Base-by-base conservation (phyloP, 2,888 invertebrate genomes). In the Agonum fuliginosum region DNA sequence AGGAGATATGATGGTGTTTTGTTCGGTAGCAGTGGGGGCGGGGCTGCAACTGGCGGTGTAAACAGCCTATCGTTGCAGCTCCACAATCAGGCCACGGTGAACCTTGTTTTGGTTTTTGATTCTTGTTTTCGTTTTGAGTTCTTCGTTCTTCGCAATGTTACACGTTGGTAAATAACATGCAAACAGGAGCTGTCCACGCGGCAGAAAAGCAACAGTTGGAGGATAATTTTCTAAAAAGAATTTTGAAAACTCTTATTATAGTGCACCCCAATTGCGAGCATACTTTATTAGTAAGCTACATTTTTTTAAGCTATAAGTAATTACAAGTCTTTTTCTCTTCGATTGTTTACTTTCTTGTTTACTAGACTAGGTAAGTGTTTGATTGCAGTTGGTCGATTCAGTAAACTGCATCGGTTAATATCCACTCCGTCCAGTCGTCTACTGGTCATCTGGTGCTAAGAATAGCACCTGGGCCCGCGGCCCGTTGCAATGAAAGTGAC, bases 31-130 rank as follows among this genome's bases (percentile, higher is more conserved):
- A 27, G 30, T 2, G 22, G 37, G 30, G 30, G 30, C 51, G 51
- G 30, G 22, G 71, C 17, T 37, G 30, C 27, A n/a, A 30, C 17
- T 22, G 10, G 24, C 24, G 30, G 71, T 71, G 17, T 69, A 72
- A 37, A 72, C 72, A 37, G 30, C 34, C 34, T 20, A 54, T 34
- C 58, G 24, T 19, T 51, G 71, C 71, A 71, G 22, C 51, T 19
- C 41, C 41, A 62, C 73, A 73, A 73, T 73, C 73, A 73, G 73
- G 73, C 73, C 73, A 73, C 37, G 58, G 54, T 27, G 41, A 73
- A 22, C 19, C 71, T 71, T 71, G 71, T 71, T 51, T 70, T 70
- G 24, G 22, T 62, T 34, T 34, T 62, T 62, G 30, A 62, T 62
- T 62, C 62, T 62, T 62, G 62, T 62, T 62, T 62, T 62, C 62